Conservation (phyloP, 1,140 invertebrate genomes). For the Diorhabda carinulata region DNA sequence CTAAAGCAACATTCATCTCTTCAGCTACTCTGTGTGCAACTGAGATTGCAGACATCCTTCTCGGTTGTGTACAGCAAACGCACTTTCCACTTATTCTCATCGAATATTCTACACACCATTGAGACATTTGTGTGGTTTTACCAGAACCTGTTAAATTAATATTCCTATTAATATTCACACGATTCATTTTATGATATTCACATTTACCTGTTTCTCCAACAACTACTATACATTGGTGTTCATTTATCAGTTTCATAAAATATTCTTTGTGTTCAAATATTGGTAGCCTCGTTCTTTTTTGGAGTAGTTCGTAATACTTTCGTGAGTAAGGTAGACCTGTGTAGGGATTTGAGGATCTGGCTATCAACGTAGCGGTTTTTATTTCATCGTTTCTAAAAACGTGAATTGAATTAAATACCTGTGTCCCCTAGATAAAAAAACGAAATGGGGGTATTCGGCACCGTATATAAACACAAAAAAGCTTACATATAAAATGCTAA, state of each 20-base stretch:
- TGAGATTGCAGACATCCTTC: constrained; percentile 98
- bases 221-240: constrained; percentile 88
- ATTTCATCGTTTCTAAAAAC: constrained; percentile 17
- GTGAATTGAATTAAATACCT: no score
- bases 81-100: constrained; percentile 67
- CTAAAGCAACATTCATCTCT: constrained; percentile 96
- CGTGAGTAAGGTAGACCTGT: constrained; percentile 74
- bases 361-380: constrained; percentile 39
- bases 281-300: constrained; percentile 87
- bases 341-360: constrained; percentile 63
- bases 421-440: no score
- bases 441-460: no score
- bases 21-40: constrained; percentile 97
- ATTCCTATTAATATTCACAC: not conserved
- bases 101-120: constrained; percentile 92
- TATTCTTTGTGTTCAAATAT: constrained; percentile 97
- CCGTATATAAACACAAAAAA: no score
- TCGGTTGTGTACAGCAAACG: constrained; percentile 96
- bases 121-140: constrained; percentile 94
- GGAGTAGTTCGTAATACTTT: constrained; percentile 77
- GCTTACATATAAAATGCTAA: no score
- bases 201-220: constrained; percentile 82
- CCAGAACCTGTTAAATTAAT: constrained; percentile 69
- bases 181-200: no score
- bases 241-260: constrained; percentile 87